Evolutionary conservation across 2,888 invertebrate species (phyloP).

Genomic region (Tenthredo livida): DNA sequence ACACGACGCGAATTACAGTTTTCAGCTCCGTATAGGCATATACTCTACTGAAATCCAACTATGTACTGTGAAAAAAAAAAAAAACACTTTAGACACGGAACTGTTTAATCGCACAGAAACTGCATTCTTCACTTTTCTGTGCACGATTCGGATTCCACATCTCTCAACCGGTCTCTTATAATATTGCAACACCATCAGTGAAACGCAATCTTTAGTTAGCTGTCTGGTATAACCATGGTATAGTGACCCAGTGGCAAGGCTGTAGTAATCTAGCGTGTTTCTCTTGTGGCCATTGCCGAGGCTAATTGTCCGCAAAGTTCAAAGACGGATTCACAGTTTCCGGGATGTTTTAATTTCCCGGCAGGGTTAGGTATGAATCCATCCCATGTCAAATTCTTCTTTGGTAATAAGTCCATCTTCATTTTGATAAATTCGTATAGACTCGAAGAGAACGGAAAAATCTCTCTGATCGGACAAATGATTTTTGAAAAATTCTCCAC

Average conservation of each 20-base stretch:
- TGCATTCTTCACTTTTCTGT: constrained; percentile 31
- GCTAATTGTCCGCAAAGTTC: constrained; percentile 49
- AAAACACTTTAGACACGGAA: not conserved
- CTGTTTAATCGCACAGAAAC: constrained; percentile 14
- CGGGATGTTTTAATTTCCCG: not conserved
- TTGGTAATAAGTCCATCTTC: not conserved
- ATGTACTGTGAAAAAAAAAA: not conserved
- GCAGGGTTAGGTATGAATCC: too few species aligned
- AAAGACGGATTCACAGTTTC: constrained; percentile 25
- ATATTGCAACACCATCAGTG: constrained; percentile 23
- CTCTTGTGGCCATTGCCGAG: constrained; percentile 50
- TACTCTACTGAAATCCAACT: not conserved
- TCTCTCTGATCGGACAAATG: not conserved
- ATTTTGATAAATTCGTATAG: not conserved
- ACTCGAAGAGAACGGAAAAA: not conserved
- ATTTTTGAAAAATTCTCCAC: not conserved
- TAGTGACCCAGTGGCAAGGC: constrained; percentile 46
- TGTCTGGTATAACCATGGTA: constrained; percentile 16
- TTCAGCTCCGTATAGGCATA: not conserved
- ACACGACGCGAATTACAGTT: constrained; percentile 13
- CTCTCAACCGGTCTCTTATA: constrained; percentile 44
- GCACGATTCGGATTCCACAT: constrained; percentile 8
- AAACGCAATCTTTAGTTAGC: constrained; percentile 27
- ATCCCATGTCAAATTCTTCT: too few species aligned
- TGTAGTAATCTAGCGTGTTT: constrained; percentile 18